Conservation (phyloP, 2,113 vertebrate genomes). For the Ameiurus melas region DNA sequence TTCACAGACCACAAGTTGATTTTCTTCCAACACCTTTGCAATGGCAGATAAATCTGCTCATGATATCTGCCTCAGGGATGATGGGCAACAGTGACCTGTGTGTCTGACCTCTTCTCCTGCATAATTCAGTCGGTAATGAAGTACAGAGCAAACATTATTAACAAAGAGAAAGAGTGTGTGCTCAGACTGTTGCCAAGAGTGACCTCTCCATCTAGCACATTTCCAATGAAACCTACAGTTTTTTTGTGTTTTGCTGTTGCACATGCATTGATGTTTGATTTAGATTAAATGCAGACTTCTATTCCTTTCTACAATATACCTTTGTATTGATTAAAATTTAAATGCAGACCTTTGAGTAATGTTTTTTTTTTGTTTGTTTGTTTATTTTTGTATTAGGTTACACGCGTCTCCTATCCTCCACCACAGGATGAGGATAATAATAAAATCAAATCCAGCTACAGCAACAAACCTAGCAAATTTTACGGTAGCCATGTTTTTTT, state of each 20-base stretch:
- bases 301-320: not conserved
- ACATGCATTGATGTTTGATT: not conserved
- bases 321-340: not conserved
- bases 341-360: not conserved
- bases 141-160: conserved; percentile 36
- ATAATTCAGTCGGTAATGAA: conserved; percentile 22
- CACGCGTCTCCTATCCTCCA: not conserved
- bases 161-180: conserved; percentile 1
- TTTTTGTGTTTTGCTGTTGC: not conserved
- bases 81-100: conserved; percentile 1
- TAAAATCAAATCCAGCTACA: not conserved
- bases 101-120: conserved; percentile 28
- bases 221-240: not conserved
- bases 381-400: not conserved
- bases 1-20: conserved; percentile 5
- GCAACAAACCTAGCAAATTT: not conserved
- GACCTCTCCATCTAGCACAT: not conserved
- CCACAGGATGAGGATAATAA: not conserved
- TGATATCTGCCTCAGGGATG: conserved; percentile 32
- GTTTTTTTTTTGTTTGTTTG: not conserved
- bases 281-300: not conserved
- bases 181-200: not conserved
- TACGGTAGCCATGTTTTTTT: not conserved
- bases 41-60: not conserved
- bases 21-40: not conserved